Conservation (phyloP, 37 sponge, comb jelly and placozoan species). For the Aplysina aerophoba region DNA sequence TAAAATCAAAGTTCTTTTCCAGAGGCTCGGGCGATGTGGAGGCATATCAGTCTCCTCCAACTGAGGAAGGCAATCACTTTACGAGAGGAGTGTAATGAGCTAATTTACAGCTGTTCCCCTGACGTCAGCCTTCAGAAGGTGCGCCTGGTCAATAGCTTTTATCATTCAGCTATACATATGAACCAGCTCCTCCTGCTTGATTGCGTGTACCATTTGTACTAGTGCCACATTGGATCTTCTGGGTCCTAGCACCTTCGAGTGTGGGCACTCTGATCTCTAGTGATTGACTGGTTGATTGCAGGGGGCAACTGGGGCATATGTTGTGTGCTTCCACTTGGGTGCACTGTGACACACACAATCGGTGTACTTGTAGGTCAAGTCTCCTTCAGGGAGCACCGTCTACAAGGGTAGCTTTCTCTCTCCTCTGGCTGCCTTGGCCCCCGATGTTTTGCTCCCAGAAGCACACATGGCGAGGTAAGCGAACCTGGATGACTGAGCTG, state of each 20-base stretch:
- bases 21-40: conserved; percentile 79
- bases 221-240: too few relatives aligned
- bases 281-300: too few relatives aligned
- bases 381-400: not conserved
- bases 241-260: too few relatives aligned
- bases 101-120: not conserved
- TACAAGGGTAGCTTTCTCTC: conserved; percentile 66
- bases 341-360: too few relatives aligned
- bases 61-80: not conserved
- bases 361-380: conserved; percentile 12
- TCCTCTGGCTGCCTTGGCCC: conserved; percentile 63
- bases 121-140: too few relatives aligned
- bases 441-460: conserved; percentile 60
- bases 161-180: too few relatives aligned
- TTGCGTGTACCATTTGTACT: too few relatives aligned
- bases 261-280: too few relatives aligned
- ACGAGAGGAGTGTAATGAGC: not conserved
- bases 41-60: conserved; percentile 36
- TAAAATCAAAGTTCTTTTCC: conserved; percentile 65
- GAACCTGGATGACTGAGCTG: too few relatives aligned
- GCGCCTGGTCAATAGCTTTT: too few relatives aligned
- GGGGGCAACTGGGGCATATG: not conserved
- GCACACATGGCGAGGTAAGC: conserved; percentile 41
- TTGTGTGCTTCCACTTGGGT: not conserved
- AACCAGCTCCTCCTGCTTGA: too few relatives aligned